Base-by-base conservation (phyloP, 2,797 vertebrate species). In the Potorous gilbertii region DNA sequence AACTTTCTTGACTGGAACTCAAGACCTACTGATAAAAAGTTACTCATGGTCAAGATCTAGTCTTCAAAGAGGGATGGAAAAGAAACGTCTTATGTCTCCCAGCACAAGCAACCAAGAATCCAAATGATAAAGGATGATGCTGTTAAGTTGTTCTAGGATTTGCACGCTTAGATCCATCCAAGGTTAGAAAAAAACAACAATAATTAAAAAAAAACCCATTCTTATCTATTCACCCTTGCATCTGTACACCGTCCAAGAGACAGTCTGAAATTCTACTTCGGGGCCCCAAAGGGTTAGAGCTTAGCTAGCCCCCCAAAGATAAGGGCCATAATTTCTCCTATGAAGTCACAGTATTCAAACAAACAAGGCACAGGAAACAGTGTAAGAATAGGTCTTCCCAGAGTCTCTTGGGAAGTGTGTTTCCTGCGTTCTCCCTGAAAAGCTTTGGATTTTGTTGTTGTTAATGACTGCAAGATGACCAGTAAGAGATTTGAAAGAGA, bases 371-470 rank as follows among this genome's bases (percentile, higher is more conserved):
- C 94, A 91, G 97, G 96, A 97, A 98, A 90, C 92, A 52, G 56
- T 90, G 90, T 8, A 90, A 97, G 97, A 31, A 95, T 62, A 52
- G 90, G 93, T 34, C 92, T 94, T 56, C 28, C 0, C 5, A 50
- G 13, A 89, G 89, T 59, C 74, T 95, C 96, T 40, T 29, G 54
- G 97, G 96, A 96, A 97, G 92, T 54, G 56, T 93, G 55, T 74
- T 97, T 98, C 97, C 98, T 97, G 95, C 9, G 94, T 94, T 94
- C 66, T 94, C 92, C 91, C 87, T 92, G 9, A 62, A 93, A 52
- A 81, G 0, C 24, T 46, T 91, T 54, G 54, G 29, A 50, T 55
- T 94, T 52, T 92, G 9, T 90, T 92, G 91, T 40, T 40, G 50
- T 93, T 91, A 52, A 54, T 93, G 14, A 94, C 55, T 56, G 14